These are phyloP conservation scores for Orthosia gracilis DNA, from an alignment of 2,888 invertebrate genomes.

Conservation along the genomic window DNA sequence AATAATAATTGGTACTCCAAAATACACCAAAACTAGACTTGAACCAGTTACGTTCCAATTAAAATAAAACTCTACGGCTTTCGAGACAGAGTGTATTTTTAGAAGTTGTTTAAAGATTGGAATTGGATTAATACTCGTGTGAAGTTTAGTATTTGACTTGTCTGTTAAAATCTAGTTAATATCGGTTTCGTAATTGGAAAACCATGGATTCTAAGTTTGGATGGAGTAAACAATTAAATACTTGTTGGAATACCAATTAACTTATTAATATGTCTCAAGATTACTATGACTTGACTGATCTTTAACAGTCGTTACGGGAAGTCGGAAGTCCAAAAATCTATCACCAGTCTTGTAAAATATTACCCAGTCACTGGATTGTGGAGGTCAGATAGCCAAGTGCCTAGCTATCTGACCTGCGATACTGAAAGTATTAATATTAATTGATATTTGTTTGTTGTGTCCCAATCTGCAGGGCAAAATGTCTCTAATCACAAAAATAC, in stretches of 20 bases:
- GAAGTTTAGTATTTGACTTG: constrained; percentile 65
- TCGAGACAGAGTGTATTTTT: neutral
- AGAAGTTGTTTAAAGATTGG: neutral
- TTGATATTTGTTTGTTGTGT: too few species aligned
- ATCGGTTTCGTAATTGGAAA: constrained; percentile 56
- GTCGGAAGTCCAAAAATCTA: too few species aligned
- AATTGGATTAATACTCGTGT: constrained; percentile 67
- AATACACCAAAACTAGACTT: constrained; percentile 64
- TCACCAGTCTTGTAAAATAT: too few species aligned
- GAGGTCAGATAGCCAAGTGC: too few species aligned
- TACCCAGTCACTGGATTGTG: too few species aligned
- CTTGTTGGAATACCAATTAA: constrained; percentile 10
- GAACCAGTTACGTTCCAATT: constrained; percentile 13
- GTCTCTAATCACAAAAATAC: too few species aligned
- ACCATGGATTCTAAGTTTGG: constrained; percentile 39
- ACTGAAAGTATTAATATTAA: too few species aligned
- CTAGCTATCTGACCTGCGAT: too few species aligned
- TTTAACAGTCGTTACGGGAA: too few species aligned
- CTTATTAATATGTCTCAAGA: too few species aligned
- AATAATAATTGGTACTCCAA: constrained; percentile 70
- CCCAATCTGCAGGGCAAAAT: too few species aligned
- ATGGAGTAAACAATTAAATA: constrained; percentile 22
- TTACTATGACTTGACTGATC: too few species aligned
- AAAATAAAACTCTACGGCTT: constrained; percentile 22
- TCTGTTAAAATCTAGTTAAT: constrained; percentile 65